Evolutionary conservation across 2,888 invertebrate genomes (phyloP).

Genomic region (Agrotis ipsilon): DNA sequence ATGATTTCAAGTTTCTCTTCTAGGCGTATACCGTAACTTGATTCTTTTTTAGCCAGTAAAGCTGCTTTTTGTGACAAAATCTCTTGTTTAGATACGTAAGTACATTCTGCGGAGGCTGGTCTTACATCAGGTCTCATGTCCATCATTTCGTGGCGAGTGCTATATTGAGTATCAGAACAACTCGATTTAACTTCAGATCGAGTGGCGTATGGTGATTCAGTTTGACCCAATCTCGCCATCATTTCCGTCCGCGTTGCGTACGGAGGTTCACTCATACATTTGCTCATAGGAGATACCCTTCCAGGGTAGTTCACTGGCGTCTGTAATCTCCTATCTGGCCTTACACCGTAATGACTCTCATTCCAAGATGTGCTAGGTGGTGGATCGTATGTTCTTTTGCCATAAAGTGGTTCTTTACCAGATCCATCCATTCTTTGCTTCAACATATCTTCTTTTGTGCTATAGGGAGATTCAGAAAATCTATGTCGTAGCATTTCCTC

Average conservation of each 20-base stretch:
- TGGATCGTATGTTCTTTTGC: slow-evolving; percentile 87
- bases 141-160: slow-evolving; percentile 76
- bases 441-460: slow-evolving; percentile 87
- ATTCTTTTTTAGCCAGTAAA: slow-evolving; percentile 85
- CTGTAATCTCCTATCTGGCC: slow-evolving; percentile 85
- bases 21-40: slow-evolving; percentile 79
- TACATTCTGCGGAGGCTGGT: slow-evolving; percentile 87
- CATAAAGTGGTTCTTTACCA: slow-evolving; percentile 84
- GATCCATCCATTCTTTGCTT: slow-evolving; percentile 85
- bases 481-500: slow-evolving; percentile 89
- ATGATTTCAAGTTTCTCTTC: slow-evolving; percentile 90
- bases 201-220: slow-evolving; percentile 84
- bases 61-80: slow-evolving; percentile 89
- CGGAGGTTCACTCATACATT: slow-evolving; percentile 89
- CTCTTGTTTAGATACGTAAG: slow-evolving; percentile 89
- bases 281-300: slow-evolving; percentile 84
- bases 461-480: slow-evolving; percentile 89
- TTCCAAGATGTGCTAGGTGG: slow-evolving; percentile 85
- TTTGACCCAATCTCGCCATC: slow-evolving; percentile 83
- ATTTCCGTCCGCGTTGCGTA: slow-evolving; percentile 87
- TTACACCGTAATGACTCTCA: slow-evolving; percentile 83
- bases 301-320: slow-evolving; percentile 85
- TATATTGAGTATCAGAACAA: slow-evolving; percentile 85
- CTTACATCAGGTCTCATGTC: slow-evolving; percentile 80
- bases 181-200: slow-evolving; percentile 86